Conservation (phyloP, 2,888 invertebrate genomes). For the Podabrus alpinus region DNA sequence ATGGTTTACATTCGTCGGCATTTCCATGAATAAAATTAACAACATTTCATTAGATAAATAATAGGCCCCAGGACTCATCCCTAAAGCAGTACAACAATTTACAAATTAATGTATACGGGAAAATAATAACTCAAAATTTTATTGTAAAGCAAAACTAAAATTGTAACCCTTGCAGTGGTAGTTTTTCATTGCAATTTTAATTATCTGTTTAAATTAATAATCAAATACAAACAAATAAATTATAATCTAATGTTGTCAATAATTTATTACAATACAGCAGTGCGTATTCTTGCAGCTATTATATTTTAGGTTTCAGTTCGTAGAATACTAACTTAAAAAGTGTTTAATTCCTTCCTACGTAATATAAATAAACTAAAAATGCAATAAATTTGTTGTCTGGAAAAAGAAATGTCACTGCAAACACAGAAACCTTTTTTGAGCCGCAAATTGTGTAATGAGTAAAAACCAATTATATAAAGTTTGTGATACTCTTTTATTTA, state of each 20-base stretch:
- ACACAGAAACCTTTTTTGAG: not conserved
- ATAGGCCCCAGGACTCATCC: not conserved
- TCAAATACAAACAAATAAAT: not conserved
- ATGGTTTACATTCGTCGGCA: no score
- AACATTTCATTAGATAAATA: not conserved
- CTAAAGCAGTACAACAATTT: not conserved
- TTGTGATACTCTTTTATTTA: not conserved
- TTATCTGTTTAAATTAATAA: not conserved
- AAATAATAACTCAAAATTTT: not conserved
- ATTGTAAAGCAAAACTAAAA: not conserved
- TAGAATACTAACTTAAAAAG: no score
- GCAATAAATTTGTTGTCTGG: not conserved
- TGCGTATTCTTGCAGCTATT: no score
- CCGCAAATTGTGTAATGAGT: not conserved
- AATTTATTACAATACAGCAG: no score
- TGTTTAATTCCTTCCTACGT: no score
- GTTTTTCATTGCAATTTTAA: not conserved
- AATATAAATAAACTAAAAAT: not conserved
- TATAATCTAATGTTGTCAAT: not conserved
- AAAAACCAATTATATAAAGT: not conserved
- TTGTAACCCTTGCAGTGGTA: not conserved
- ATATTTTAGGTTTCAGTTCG: no score
- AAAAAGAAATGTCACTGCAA: not conserved
- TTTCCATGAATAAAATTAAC: no score
- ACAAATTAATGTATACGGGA: not conserved